Conservation (phyloP, 2,888 invertebrate genomes). For the Anthrax anthrax region DNA sequence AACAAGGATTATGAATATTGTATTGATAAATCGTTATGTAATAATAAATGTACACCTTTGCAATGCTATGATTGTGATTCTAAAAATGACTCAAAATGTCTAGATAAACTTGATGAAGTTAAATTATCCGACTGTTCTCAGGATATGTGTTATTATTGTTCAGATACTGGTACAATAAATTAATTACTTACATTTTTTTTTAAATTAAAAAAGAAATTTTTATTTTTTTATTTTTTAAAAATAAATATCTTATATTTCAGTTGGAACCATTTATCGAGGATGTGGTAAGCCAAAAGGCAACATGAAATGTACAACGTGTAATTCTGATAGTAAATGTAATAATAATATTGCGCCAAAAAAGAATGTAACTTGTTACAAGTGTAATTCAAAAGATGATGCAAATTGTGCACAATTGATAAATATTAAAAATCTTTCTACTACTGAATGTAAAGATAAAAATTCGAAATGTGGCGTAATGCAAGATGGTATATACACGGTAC, state of each 20-base stretch:
- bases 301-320: not conserved
- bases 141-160: not conserved
- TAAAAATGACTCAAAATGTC: not conserved
- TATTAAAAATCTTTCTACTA: not conserved
- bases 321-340: not conserved
- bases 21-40: not conserved
- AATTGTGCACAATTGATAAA: conserved; percentile 2
- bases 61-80: not conserved
- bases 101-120: not conserved
- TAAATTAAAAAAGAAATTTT: no score
- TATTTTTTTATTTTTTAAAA: not conserved
- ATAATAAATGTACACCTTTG: not conserved
- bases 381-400: conserved; percentile 4
- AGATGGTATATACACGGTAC: conserved; percentile 9
- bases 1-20: not conserved
- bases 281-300: not conserved
- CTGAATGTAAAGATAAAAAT: conserved; percentile 1
- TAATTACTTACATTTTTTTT: no score
- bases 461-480: conserved; percentile 17
- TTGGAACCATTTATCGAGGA: conserved; percentile 15
- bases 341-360: not conserved
- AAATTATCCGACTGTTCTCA: not conserved
- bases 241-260: not conserved
- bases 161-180: not conserved
- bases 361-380: conserved; percentile 1